phyloP scores from a whole-genome alignment of 2,888 invertebrate species.

The Hirtodrosophila confusa region DNA sequence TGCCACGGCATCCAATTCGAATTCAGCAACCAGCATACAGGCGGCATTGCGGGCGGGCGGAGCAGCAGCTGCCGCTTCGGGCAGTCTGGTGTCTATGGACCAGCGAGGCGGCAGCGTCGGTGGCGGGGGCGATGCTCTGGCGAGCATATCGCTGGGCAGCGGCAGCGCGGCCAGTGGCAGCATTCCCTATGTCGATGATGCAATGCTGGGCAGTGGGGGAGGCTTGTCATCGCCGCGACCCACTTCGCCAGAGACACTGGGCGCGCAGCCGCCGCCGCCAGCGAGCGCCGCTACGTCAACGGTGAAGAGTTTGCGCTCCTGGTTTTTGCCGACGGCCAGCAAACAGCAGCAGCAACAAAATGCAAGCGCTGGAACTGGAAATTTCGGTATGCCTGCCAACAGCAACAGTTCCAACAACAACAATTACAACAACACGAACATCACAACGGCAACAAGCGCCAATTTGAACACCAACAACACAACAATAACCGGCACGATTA shows the following conservation, averaged over 20 bases:
- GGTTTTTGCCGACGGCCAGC: conserved; percentile 61
- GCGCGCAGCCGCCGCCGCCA: conserved; percentile 39
- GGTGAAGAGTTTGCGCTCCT: conserved; percentile 64
- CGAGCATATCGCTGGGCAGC: conserved; percentile 65
- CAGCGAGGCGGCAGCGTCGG: conserved; percentile 56
- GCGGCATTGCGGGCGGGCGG: conserved; percentile 68
- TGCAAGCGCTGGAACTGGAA: conserved; percentile 64
- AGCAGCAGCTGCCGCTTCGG: conserved; percentile 41
- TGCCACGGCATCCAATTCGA: conserved; percentile 78
- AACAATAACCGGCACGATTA: conserved; percentile 70
- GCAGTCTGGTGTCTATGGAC: conserved; percentile 67
- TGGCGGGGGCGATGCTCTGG: conserved; percentile 47
- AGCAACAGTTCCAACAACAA: conserved; percentile 54
- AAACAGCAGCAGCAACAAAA: conserved; percentile 54
- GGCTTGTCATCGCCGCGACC: conserved; percentile 69
- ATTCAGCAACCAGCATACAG: conserved; percentile 81
- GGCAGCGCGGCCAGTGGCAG: conserved; percentile 76
- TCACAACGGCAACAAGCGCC: conserved; percentile 60
- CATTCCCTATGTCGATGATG: conserved; percentile 73
- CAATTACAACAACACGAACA: conserved; percentile 56
- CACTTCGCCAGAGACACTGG: conserved; percentile 74
- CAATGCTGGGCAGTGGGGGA: conserved; percentile 55
- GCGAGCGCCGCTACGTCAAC: conserved; percentile 48
- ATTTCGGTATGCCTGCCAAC: conserved; percentile 66
- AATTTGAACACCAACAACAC: conserved; percentile 58